Conservation (phyloP, 2,113 vertebrate genomes). For the Hippocampus mohnikei region DNA sequence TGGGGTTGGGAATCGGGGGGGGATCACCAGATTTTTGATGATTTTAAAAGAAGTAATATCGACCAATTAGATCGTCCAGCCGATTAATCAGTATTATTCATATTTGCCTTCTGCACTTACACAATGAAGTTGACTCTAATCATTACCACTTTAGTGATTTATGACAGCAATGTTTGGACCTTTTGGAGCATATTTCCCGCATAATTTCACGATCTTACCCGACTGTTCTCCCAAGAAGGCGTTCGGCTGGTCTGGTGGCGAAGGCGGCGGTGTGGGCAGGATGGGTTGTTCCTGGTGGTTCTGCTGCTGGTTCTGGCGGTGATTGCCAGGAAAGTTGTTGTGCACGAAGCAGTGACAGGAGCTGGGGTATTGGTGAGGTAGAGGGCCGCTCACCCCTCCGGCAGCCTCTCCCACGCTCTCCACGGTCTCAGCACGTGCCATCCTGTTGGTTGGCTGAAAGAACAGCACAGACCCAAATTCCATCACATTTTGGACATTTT, state of each 20-base stretch:
- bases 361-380: not conserved
- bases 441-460: not conserved
- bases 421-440: slow-evolving; percentile 3
- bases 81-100: not conserved
- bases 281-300: not conserved
- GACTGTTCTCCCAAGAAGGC: not conserved
- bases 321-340: not conserved
- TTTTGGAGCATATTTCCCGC: not conserved
- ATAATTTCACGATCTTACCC: not conserved
- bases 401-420: not conserved
- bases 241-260: not conserved
- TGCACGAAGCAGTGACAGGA: not conserved
- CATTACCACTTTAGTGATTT: not conserved
- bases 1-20: too few relatives aligned
- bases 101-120: not conserved
- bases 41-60: too few relatives aligned
- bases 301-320: not conserved
- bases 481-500: too few relatives aligned
- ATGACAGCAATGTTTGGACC: not conserved
- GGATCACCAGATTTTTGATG: too few relatives aligned
- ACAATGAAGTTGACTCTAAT: not conserved
- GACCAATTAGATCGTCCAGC: too few relatives aligned
- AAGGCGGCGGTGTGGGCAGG: not conserved
- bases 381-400: not conserved
- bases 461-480: too few relatives aligned